Percentiles rank a stretch among this genome's conserved stretches.
phyloP scores from a whole-genome alignment of 2,797 vertebrate species.

The Hafferia zeledoni region DNA sequence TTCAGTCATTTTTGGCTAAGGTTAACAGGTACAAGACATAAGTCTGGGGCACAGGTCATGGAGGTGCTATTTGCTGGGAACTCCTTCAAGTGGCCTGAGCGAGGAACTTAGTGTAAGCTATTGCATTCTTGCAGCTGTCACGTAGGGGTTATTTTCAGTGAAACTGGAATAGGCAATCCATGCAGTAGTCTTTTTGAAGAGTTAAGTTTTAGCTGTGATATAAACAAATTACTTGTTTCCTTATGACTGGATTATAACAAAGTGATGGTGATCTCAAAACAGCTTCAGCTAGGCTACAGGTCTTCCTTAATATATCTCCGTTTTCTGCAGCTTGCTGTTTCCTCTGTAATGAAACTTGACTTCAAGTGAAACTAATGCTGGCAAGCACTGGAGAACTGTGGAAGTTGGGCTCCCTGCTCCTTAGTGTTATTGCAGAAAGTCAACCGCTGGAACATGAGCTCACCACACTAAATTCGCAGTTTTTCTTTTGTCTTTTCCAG shows the following conservation, averaged over 20 bases:
- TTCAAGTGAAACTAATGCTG: neutral
- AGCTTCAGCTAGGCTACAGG: neutral
- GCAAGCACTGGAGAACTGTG: neutral
- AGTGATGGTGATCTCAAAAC: neutral
- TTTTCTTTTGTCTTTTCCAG: slow-evolving; percentile 52
- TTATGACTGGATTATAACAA: neutral
- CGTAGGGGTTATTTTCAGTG: neutral
- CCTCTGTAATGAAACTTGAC: neutral
- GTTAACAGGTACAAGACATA: neutral
- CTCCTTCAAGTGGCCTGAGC: neutral
- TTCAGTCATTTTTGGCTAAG: neutral
- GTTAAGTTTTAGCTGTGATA: neutral
- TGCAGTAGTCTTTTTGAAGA: neutral
- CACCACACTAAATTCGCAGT: neutral
- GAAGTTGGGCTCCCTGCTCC: neutral
- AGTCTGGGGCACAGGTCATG: neutral
- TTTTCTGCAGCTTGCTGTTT: neutral
- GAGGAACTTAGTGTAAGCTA: neutral
- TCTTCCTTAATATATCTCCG: neutral
- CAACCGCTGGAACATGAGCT: neutral
- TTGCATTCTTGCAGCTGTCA: neutral
- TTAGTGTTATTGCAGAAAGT: neutral
- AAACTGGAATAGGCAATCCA: neutral
- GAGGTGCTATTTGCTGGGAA: neutral
- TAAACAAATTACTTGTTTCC: neutral